Evolutionary conservation across 92 coral and sea anemone genomes (phyloP).

Genomic region (Porites divaricata): DNA sequence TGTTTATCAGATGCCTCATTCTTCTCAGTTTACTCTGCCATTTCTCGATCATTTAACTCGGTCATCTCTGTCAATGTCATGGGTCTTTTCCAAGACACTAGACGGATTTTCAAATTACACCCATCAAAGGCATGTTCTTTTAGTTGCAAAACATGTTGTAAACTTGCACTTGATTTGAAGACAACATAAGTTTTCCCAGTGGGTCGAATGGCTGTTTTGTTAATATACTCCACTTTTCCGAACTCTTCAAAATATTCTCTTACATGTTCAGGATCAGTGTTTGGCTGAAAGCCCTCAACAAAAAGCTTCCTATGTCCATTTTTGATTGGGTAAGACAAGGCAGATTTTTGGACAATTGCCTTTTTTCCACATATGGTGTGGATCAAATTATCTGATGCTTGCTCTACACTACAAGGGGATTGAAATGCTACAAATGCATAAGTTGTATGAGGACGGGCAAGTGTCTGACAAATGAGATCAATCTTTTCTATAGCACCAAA

Average conservation of each 20-base stretch:
- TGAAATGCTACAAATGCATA: constrained; percentile 29
- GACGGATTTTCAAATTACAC: constrained; percentile 10
- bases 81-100: constrained; percentile 26
- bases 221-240: constrained; percentile 32
- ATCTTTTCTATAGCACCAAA: constrained; percentile 57
- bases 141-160: constrained; percentile 11
- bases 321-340: constrained; percentile 44
- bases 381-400: background rate
- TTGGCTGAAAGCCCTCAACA: constrained; percentile 47
- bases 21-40: background rate
- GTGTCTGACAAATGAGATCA: constrained; percentile 39
- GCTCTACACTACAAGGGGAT: constrained; percentile 14
- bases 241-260: constrained; percentile 37
- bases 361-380: constrained; percentile 33
- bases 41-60: background rate
- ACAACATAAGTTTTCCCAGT: constrained; percentile 21
- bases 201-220: constrained; percentile 5
- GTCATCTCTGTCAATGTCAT: background rate
- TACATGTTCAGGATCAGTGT: constrained; percentile 30
- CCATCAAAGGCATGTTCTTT: constrained; percentile 35
- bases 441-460: constrained; percentile 22
- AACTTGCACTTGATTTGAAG: constrained; percentile 17
- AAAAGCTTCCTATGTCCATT: constrained; percentile 45
- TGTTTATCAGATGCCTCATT: background rate
- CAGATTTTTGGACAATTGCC: constrained; percentile 53